A percentile compares a stretch with the other conserved stretches of the same genome.
Evolutionary conservation across 2,797 vertebrate genomes (phyloP).

Genomic region (Myiotriccus ornatus): DNA sequence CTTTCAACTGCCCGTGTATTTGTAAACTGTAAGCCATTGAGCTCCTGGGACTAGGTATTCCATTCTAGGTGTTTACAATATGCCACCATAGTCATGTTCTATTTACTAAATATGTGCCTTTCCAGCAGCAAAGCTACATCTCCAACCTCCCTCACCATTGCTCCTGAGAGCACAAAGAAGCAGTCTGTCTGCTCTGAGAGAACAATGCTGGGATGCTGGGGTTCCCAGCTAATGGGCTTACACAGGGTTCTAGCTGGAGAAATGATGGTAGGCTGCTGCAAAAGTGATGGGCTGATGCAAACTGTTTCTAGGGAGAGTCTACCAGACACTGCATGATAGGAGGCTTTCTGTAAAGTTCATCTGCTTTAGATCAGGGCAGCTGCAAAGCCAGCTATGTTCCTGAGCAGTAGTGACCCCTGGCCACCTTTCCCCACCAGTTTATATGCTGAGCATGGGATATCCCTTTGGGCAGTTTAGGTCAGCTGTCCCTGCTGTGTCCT

Average conservation of each 20-base stretch:
- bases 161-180: background rate
- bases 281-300: background rate
- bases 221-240: background rate
- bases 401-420: background rate
- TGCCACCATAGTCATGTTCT: background rate
- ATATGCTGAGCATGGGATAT: background rate
- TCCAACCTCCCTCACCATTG: background rate
- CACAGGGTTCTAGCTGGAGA: background rate
- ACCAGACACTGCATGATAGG: background rate
- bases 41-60: background rate
- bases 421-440: background rate
- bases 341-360: background rate
- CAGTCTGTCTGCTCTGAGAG: background rate
- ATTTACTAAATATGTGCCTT: background rate
- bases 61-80: background rate
- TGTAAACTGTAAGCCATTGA: background rate
- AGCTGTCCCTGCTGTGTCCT: background rate
- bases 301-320: background rate
- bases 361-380: background rate
- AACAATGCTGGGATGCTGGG: background rate
- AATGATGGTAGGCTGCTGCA: background rate
- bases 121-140: background rate
- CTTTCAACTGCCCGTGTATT: background rate
- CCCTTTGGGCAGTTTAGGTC: background rate
- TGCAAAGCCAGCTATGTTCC: background rate